Conservation (phyloP, 1,140 invertebrate genomes). For the Ladona fulva region DNA sequence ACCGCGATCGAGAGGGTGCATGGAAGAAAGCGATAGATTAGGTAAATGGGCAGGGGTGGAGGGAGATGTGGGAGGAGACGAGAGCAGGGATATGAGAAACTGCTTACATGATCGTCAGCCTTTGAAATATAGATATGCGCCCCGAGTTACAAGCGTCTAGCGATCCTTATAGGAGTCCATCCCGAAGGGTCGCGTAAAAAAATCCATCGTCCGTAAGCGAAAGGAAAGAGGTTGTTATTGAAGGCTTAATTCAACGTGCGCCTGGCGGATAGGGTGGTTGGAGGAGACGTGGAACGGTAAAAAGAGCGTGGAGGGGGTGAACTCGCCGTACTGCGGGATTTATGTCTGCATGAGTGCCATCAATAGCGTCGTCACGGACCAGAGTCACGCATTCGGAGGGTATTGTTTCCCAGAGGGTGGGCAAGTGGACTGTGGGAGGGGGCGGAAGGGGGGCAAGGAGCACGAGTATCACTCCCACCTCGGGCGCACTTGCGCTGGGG, state of each 20-base stretch:
- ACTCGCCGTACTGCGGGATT: neutral
- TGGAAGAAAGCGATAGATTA: neutral
- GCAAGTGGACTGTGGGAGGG: too few species aligned
- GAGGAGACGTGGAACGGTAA: neutral
- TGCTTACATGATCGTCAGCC: neutral
- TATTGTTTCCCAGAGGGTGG: neutral
- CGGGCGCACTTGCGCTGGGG: too few species aligned
- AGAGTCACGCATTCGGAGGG: constrained; percentile 1
- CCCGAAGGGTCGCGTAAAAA: neutral
- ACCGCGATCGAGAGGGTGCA: too few species aligned
- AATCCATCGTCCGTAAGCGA: neutral
- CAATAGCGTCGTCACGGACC: neutral
- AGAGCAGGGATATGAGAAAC: neutral
- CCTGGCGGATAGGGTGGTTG: neutral
- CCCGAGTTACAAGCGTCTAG: neutral
- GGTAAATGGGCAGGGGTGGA: neutral
- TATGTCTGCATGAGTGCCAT: neutral
- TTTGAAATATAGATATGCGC: neutral
- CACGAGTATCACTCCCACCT: neutral
- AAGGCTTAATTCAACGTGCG: neutral
- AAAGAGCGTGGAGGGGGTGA: neutral
- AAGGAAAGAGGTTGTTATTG: neutral
- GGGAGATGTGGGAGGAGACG: neutral
- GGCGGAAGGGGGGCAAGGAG: neutral
- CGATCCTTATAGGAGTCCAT: neutral